phyloP scores from a whole-genome alignment of 2,888 invertebrate species.

The Tenthredo amoena region DNA sequence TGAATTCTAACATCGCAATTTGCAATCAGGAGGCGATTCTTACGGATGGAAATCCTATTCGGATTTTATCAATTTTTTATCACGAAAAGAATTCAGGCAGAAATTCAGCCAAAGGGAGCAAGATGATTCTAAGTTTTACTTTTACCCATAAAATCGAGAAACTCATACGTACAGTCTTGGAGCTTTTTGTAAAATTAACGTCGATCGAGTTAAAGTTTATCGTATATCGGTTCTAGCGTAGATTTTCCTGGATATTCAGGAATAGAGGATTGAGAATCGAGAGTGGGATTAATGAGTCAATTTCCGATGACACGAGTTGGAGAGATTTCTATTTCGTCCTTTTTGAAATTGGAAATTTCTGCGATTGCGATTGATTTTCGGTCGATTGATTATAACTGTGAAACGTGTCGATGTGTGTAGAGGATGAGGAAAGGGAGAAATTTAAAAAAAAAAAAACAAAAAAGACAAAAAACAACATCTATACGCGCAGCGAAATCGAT shows the following conservation, averaged over 20 bases:
- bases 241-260: neutral
- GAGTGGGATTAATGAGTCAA: neutral
- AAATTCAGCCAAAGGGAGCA: too few relatives aligned
- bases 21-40: neutral
- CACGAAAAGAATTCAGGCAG: too few relatives aligned
- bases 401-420: neutral
- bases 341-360: constrained; percentile 26
- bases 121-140: too few relatives aligned
- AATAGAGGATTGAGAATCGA: neutral
- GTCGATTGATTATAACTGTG: neutral
- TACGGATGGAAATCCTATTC: too few relatives aligned
- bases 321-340: neutral
- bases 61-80: too few relatives aligned
- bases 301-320: neutral
- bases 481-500: neutral
- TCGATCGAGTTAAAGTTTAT: neutral
- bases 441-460: neutral
- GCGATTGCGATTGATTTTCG: neutral
- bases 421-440: neutral
- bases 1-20: neutral
- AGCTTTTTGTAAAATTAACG: too few relatives aligned
- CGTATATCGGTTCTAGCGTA: neutral
- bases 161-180: too few relatives aligned
- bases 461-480: neutral
- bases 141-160: too few relatives aligned